These are phyloP conservation scores for Yponomeuta sedellus DNA, from an alignment of 2,888 invertebrate genomes.

Conservation along the genomic window DNA sequence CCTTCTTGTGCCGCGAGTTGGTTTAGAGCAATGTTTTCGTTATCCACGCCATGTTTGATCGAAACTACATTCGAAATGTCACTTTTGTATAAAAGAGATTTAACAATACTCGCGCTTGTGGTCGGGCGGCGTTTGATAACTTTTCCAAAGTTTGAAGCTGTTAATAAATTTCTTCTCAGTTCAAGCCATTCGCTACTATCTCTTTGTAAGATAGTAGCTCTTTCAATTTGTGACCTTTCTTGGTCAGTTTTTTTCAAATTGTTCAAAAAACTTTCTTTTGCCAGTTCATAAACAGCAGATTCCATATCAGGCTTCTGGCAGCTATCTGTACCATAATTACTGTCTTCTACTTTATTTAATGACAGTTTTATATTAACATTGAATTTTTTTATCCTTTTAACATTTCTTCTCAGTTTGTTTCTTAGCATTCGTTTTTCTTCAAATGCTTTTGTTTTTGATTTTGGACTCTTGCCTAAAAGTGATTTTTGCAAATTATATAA, in stretches of 20 bases:
- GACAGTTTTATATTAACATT: constrained; percentile 10
- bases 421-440: constrained; percentile 15
- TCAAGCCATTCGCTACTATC: constrained; percentile 18
- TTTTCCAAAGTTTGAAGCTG: constrained; percentile 18
- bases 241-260: constrained; percentile 11
- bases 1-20: constrained; percentile 18
- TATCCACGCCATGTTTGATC: constrained; percentile 21
- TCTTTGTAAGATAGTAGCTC: too few species aligned
- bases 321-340: constrained; percentile 10
- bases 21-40: constrained; percentile 19
- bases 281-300: constrained; percentile 11
- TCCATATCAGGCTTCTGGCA: constrained; percentile 17
- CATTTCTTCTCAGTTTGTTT: background rate
- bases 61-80: constrained; percentile 16
- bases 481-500: constrained; percentile 23
- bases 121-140: constrained; percentile 18
- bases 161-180: constrained; percentile 18
- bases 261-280: constrained; percentile 17
- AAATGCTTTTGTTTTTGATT: constrained; percentile 20
- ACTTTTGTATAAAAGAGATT: constrained; percentile 18
- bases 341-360: background rate
- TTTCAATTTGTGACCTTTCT: constrained; percentile 13
- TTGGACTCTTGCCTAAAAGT: constrained; percentile 18
- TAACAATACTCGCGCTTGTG: constrained; percentile 18
- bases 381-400: constrained; percentile 22